These are phyloP conservation scores for Marisa cornuarietis DNA, from an alignment of 1,140 invertebrate genomes.

Conservation along the genomic window DNA sequence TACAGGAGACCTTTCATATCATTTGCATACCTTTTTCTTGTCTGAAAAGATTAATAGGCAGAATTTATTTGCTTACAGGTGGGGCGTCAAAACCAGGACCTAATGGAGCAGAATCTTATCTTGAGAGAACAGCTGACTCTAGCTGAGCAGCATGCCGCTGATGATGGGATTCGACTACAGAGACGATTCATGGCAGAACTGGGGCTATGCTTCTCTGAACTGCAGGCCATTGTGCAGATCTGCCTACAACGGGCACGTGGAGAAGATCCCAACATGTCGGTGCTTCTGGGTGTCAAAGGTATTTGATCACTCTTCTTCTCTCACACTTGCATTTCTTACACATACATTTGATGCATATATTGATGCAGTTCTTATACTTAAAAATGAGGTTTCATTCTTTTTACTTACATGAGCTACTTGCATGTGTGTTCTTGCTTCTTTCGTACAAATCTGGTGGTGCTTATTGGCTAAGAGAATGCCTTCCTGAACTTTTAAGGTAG, in stretches of 20 bases:
- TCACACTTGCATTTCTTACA: neutral
- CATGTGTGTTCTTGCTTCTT: too few relatives aligned
- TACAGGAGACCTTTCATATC: too few relatives aligned
- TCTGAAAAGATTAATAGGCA: too few relatives aligned
- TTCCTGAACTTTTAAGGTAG: too few relatives aligned
- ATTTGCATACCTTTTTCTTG: too few relatives aligned
- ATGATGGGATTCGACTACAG: slow-evolving; percentile 47
- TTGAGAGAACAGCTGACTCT: slow-evolving; percentile 52
- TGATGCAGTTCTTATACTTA: too few relatives aligned
- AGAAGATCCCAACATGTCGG: slow-evolving; percentile 59
- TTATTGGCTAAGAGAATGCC: too few relatives aligned
- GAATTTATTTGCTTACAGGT: slow-evolving; percentile 38
- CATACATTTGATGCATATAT: neutral
- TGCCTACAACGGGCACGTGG: slow-evolving; percentile 56
- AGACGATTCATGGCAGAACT: slow-evolving; percentile 52
- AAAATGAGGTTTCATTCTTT: too few relatives aligned
- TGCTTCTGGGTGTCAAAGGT: slow-evolving; percentile 57
- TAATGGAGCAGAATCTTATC: slow-evolving; percentile 54
- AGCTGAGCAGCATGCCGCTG: slow-evolving; percentile 41
- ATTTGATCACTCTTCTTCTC: slow-evolving; percentile 16
- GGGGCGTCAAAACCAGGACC: slow-evolving; percentile 53
- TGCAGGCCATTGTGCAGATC: slow-evolving; percentile 57
- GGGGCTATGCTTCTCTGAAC: slow-evolving; percentile 56
- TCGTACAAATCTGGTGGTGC: too few relatives aligned
- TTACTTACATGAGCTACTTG: too few relatives aligned